Evolutionary conservation across 2,888 invertebrate genomes (phyloP).

Genomic region (Euproctis similis): DNA sequence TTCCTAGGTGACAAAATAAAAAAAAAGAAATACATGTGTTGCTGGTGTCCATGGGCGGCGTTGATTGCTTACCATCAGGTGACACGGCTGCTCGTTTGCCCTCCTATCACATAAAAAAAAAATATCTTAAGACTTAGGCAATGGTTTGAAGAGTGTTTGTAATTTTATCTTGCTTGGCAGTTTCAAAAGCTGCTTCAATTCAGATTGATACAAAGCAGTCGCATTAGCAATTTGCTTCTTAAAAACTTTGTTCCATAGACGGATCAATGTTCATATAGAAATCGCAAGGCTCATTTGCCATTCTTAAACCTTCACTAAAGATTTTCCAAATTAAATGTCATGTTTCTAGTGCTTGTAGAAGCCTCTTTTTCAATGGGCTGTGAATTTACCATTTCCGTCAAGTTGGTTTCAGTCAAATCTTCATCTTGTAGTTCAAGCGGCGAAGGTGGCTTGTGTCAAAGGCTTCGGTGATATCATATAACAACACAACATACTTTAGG

Average conservation of each 20-base stretch:
- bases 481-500: too few species aligned
- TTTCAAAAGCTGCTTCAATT: slow-evolving; percentile 18
- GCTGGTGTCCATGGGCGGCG: too few species aligned
- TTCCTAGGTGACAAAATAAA: slow-evolving; percentile 7
- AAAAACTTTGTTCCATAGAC: slow-evolving; percentile 17
- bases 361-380: slow-evolving; percentile 8
- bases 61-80: too few species aligned
- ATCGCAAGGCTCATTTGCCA: slow-evolving; percentile 21
- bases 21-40: slow-evolving; percentile 2
- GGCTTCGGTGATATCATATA: too few species aligned
- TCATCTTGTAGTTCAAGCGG: slow-evolving; percentile 17
- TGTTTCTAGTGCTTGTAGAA: slow-evolving; percentile 8
- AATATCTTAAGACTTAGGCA: slow-evolving; percentile 2
- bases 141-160: slow-evolving; percentile 14
- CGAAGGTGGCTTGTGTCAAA: too few species aligned
- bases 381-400: slow-evolving; percentile 19
- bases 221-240: slow-evolving; percentile 16
- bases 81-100: too few species aligned
- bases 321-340: slow-evolving; percentile 23
- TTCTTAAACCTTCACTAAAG: slow-evolving; percentile 20
- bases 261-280: slow-evolving; percentile 21
- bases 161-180: slow-evolving; percentile 14
- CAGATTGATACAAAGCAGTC: slow-evolving; percentile 16
- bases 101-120: too few species aligned
- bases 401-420: slow-evolving; percentile 28